phyloP scores from a whole-genome alignment of 1,140 invertebrate species.

The Zaprionus africanus region DNA sequence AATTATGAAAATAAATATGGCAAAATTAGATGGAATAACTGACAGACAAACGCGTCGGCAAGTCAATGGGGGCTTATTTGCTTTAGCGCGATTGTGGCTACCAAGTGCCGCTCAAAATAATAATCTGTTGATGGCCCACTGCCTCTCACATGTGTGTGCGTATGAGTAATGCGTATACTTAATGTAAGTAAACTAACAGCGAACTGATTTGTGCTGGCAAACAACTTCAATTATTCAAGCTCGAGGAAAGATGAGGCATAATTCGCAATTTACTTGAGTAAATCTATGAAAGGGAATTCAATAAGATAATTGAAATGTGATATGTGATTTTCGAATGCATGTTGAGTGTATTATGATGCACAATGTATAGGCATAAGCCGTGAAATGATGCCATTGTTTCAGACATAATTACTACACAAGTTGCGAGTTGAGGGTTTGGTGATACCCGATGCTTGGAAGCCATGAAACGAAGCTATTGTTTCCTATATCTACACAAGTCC shows the following conservation, averaged over 20 bases:
- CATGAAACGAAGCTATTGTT: too few species aligned
- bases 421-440: neutral
- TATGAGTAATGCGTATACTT: conserved; percentile 16
- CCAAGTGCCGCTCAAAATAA: conserved; percentile 9
- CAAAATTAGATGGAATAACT: conserved; percentile 8
- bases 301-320: neutral
- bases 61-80: conserved; percentile 35
- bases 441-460: too few species aligned
- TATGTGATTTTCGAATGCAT: neutral
- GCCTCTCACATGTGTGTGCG: neutral
- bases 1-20: conserved; percentile 50
- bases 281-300: neutral
- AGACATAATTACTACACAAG: too few species aligned
- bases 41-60: conserved; percentile 29
- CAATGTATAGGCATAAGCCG: too few species aligned
- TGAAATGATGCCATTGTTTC: too few species aligned
- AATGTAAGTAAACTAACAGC: conserved; percentile 1
- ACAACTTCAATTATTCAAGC: conserved; percentile 10
- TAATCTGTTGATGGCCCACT: conserved; percentile 1
- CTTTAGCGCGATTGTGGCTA: conserved; percentile 15
- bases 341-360: neutral
- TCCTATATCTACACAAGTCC: too few species aligned
- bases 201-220: conserved; percentile 16
- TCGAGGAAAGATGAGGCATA: neutral
- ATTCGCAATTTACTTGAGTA: neutral